phyloP scores from a whole-genome alignment of 2,113 vertebrate genomes.

The Nymphicus hollandicus region DNA sequence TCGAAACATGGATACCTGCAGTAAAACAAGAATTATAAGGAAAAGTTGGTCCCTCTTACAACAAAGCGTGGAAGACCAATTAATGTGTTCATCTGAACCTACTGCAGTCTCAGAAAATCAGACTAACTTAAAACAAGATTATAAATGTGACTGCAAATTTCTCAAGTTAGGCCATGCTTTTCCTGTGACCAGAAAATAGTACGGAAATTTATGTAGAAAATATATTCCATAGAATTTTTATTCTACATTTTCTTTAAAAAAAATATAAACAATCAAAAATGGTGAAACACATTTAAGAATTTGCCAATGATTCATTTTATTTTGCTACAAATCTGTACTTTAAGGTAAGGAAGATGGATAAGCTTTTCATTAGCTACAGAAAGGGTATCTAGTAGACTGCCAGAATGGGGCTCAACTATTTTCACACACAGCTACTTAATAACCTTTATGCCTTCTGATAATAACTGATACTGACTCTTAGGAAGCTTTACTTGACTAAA shows the following conservation, averaged over 20 bases:
- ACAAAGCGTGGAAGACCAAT: background rate
- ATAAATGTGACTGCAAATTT: background rate
- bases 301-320: background rate
- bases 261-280: background rate
- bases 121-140: background rate
- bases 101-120: background rate
- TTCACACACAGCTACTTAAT: background rate
- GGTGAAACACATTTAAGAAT: background rate
- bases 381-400: fast-evolving
- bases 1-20: fast-evolving
- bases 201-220: background rate
- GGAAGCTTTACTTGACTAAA: background rate
- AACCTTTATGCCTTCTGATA: background rate
- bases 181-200: background rate
- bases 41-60: background rate
- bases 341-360: background rate
- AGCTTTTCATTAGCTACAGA: background rate
- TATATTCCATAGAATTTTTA: background rate
- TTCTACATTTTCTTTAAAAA: background rate
- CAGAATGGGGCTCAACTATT: background rate
- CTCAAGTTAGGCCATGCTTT: background rate
- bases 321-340: background rate
- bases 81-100: background rate
- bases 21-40: background rate
- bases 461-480: background rate